Evolutionary conservation across 2,797 vertebrate genomes (phyloP).

Genomic region (Lycodopsis pacificus): DNA sequence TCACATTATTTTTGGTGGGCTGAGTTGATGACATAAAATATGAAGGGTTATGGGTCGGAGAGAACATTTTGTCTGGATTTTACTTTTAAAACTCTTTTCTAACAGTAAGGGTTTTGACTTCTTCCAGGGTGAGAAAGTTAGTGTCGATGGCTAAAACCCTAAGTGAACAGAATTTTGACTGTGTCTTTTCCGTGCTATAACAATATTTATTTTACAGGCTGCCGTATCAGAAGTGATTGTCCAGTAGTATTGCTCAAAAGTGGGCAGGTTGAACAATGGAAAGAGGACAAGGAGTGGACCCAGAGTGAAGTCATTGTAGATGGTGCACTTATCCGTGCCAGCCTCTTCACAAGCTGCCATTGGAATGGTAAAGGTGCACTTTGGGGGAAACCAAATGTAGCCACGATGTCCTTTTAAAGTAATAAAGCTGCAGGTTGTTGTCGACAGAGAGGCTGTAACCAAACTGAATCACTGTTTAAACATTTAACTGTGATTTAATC

Average conservation of each 20-base stretch:
- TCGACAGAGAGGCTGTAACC: background rate
- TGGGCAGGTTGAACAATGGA: background rate
- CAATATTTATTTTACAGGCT: background rate
- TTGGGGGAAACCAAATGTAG: background rate
- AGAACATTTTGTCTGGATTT: conserved; percentile 19
- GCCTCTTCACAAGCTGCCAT: background rate
- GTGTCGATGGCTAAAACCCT: background rate
- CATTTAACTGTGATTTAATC: conserved; percentile 7
- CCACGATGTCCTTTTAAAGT: background rate
- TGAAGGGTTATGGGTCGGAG: background rate
- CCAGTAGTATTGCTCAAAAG: background rate
- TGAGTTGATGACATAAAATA: conserved; percentile 3
- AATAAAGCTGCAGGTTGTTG: background rate
- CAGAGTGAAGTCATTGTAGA: background rate
- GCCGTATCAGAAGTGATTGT: background rate
- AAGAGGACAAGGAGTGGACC: background rate
- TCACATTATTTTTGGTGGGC: background rate
- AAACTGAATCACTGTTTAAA: background rate
- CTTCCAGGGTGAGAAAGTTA: background rate
- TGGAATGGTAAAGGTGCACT: background rate
- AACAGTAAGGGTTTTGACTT: background rate
- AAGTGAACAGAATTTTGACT: background rate
- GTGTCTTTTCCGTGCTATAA: background rate
- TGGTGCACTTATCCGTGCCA: background rate
- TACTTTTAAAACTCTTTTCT: background rate